Conservation (phyloP, 2,888 invertebrate genomes). For the Zygothrica quintamaculata region DNA sequence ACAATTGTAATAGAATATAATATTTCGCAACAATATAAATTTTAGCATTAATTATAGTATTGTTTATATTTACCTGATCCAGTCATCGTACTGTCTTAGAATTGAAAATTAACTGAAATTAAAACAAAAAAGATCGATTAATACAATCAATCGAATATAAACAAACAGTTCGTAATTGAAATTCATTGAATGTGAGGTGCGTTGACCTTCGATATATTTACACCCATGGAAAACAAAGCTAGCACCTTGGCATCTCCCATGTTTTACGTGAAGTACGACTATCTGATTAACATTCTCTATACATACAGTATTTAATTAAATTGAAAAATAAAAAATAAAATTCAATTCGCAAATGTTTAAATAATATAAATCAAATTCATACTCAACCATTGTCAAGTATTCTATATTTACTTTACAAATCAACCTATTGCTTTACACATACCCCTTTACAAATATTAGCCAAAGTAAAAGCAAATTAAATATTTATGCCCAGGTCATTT, state of each 20-base stretch:
- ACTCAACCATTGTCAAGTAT: too few species aligned
- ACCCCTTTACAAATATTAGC: too few species aligned
- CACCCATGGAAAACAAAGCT: conserved; percentile 39
- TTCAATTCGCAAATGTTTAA: too few species aligned
- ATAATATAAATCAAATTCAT: too few species aligned
- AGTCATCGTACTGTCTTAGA: conserved; percentile 57
- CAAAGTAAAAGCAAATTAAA: too few species aligned
- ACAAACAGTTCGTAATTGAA: conserved; percentile 43
- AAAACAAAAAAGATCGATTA: conserved; percentile 26
- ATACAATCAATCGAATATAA: conserved; percentile 36
- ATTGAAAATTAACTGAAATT: conserved; percentile 44
- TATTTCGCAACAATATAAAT: too few species aligned
- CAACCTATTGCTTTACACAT: too few species aligned
- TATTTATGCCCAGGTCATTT: background rate
- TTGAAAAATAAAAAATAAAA: too few species aligned
- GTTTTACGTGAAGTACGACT: conserved; percentile 37
- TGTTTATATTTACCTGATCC: conserved; percentile 69
- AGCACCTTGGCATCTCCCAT: conserved; percentile 21
- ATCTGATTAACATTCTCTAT: conserved; percentile 60
- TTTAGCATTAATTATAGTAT: background rate
- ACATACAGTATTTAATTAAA: conserved; percentile 31
- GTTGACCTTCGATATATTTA: conserved; percentile 44
- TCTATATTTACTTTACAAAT: too few species aligned
- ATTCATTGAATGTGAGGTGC: conserved; percentile 44
- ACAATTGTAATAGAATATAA: too few species aligned